phyloP scores from a whole-genome alignment of 2,888 invertebrate genomes.

The Watsonalla binaria region DNA sequence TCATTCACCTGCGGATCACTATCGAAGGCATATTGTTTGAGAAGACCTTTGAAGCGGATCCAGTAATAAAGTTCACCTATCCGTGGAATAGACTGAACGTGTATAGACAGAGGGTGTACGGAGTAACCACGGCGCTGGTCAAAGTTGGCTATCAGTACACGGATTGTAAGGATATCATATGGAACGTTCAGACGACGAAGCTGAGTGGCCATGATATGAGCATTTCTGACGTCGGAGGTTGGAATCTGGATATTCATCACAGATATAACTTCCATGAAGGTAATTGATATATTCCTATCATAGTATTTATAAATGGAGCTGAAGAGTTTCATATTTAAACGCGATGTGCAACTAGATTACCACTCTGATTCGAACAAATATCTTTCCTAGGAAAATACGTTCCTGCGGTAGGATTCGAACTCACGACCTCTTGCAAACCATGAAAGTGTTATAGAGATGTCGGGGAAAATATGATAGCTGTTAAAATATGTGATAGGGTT shows the following conservation, averaged over 20 bases:
- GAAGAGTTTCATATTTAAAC: too few species aligned
- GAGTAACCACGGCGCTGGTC: conserved; percentile 95
- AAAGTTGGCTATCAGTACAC: conserved; percentile 98
- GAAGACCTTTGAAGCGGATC: conserved; percentile 96
- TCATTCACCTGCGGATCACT: conserved; percentile 95
- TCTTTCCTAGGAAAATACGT: too few species aligned
- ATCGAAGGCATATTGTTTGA: conserved; percentile 97
- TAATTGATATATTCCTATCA: conserved; percentile 36
- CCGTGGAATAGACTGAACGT: conserved; percentile 98
- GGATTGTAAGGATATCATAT: conserved; percentile 94
- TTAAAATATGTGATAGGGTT: too few species aligned
- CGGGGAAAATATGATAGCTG: too few species aligned
- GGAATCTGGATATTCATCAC: conserved; percentile 99
- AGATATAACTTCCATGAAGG: conserved; percentile 98
- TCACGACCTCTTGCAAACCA: too few species aligned
- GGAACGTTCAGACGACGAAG: conserved; percentile 97
- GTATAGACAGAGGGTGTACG: conserved; percentile 97
- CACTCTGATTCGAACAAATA: too few species aligned
- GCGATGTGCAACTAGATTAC: too few species aligned
- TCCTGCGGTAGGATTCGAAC: too few species aligned
- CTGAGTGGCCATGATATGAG: conserved; percentile 98
- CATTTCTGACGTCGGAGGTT: conserved; percentile 97
- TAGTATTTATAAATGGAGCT: conserved; percentile 1
- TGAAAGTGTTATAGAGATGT: too few species aligned
- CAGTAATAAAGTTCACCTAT: conserved; percentile 97